Evolutionary conservation across 2,888 invertebrate genomes (phyloP).

Genomic region (Campoletis raptor): DNA sequence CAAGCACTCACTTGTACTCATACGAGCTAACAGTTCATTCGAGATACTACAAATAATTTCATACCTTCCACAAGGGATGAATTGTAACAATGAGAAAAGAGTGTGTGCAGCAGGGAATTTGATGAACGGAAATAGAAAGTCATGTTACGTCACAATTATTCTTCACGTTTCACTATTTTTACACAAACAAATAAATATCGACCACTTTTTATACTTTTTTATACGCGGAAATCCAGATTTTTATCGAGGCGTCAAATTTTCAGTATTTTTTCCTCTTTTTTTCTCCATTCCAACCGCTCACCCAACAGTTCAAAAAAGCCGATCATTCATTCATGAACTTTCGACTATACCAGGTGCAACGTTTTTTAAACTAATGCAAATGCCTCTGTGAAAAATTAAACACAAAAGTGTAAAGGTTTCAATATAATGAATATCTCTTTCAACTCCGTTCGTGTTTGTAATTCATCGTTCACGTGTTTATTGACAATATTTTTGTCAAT

Average conservation of each 20-base stretch:
- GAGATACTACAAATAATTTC: conserved; percentile 67
- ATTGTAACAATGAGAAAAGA: conserved; percentile 35
- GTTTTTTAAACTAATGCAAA: neutral
- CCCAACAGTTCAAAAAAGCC: neutral
- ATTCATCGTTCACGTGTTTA: neutral
- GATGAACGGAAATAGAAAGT: conserved; percentile 27
- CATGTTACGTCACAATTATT: conserved; percentile 6
- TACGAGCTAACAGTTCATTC: conserved; percentile 66
- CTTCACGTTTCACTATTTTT: conserved; percentile 5
- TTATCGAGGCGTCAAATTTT: neutral
- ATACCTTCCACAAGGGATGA: conserved; percentile 60
- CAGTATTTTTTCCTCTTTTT: conserved; percentile 1
- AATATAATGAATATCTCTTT: neutral
- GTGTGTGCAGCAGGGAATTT: conserved; percentile 11
- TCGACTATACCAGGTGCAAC: conserved; percentile 1
- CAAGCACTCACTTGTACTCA: conserved; percentile 61
- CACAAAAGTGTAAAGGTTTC: neutral
- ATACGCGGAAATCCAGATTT: conserved; percentile 11
- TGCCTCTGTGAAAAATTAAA: neutral
- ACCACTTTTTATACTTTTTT: conserved; percentile 13
- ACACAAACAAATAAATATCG: neutral
- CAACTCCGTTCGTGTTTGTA: neutral
- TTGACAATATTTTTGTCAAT: neutral
- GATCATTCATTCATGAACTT: conserved; percentile 6
- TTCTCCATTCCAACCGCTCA: neutral